Percentiles rank a stretch among this genome's conserved stretches.
phyloP scores from a whole-genome alignment of 2,888 invertebrate genomes.

The Lasioglossum malachurum region DNA sequence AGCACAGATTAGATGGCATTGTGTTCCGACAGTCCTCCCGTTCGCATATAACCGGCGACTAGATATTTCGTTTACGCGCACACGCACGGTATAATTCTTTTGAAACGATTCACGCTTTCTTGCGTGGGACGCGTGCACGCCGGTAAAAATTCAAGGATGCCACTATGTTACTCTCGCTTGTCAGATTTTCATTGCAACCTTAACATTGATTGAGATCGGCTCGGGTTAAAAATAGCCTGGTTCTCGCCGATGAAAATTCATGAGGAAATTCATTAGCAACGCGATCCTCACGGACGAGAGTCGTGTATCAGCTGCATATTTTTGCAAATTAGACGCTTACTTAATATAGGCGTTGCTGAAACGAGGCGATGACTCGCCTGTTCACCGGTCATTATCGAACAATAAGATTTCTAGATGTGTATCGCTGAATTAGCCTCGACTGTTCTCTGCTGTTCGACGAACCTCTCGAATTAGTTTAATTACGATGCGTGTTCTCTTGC shows the following conservation, averaged over 20 bases:
- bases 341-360: conserved; percentile 8
- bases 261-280: conserved; percentile 13
- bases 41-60: background rate
- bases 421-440: background rate
- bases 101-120: background rate
- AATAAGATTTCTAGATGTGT: background rate
- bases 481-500: background rate
- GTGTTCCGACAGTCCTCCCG: background rate
- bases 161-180: conserved; percentile 21
- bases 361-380: background rate
- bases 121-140: background rate
- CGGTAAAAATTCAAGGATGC: conserved; percentile 12
- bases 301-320: background rate
- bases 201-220: conserved; percentile 11
- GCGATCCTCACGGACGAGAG: background rate
- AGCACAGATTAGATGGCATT: background rate
- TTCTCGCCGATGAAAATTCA: conserved; percentile 1
- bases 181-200: conserved; percentile 17
- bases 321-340: background rate
- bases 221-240: conserved; percentile 13
- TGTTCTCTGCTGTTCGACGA: background rate
- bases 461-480: background rate
- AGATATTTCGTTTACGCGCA: background rate
- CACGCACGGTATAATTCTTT: background rate
- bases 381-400: conserved; percentile 1